Evolutionary conservation across 92 coral and sea anemone genomes (phyloP).

Genomic region (Epizoanthus illoricatus): DNA sequence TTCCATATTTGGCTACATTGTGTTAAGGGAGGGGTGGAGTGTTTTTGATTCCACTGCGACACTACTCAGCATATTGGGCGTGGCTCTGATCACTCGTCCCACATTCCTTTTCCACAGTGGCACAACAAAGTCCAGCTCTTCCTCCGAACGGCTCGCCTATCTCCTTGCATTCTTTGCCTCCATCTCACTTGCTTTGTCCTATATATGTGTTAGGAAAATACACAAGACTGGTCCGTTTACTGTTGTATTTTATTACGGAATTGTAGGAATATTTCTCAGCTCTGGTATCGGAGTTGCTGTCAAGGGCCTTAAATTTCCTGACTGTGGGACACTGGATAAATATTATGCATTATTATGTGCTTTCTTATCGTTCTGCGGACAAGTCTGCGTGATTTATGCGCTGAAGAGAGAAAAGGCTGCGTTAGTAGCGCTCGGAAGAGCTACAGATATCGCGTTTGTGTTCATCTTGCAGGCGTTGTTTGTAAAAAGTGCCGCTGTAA

Average conservation of each 20-base stretch:
- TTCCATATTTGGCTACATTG: conserved; percentile 64
- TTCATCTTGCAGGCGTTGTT: conserved; percentile 60
- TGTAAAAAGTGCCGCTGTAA: conserved; percentile 44
- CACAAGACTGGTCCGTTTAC: conserved; percentile 43
- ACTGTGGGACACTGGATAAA: conserved; percentile 42
- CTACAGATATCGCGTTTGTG: conserved; percentile 63
- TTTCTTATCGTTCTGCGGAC: conserved; percentile 47
- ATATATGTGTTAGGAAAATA: conserved; percentile 46
- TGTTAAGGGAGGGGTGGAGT: conserved; percentile 69
- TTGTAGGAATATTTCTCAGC: conserved; percentile 47
- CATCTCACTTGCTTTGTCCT: conserved; percentile 31
- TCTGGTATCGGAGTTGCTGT: conserved; percentile 21
- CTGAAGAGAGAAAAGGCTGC: conserved; percentile 59
- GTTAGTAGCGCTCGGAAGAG: conserved; percentile 59
- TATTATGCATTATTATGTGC: conserved; percentile 38
- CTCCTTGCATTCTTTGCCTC: conserved; percentile 52
- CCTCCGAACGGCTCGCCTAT: conserved; percentile 38
- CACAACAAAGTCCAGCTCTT: conserved; percentile 3
- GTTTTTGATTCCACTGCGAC: conserved; percentile 56
- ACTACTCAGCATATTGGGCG: conserved; percentile 61
- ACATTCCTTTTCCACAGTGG: conserved; percentile 50
- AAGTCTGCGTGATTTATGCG: conserved; percentile 52
- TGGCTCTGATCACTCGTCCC: conserved; percentile 65
- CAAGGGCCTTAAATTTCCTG: conserved; percentile 48
- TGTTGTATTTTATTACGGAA: conserved; percentile 59